These are phyloP conservation scores for Ormia ochracea DNA, from an alignment of 2,888 invertebrate genomes.

Conservation along the genomic window DNA sequence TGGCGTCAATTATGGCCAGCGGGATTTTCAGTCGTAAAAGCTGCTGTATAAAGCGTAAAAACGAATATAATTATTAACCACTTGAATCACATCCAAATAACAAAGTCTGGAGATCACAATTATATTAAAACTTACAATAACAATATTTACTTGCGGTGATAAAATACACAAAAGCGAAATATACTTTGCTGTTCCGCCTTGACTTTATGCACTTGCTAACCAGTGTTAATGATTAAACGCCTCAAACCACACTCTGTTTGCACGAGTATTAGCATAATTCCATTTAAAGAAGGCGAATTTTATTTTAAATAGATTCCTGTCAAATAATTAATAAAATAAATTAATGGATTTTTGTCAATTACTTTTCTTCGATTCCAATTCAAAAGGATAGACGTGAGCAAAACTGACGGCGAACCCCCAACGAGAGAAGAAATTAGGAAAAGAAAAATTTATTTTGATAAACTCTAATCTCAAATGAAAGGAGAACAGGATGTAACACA, in stretches of 20 bases:
- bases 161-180: background rate
- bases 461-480: too few relatives aligned
- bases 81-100: background rate
- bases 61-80: background rate
- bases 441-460: too few relatives aligned
- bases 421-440: too few relatives aligned
- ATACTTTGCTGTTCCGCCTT: background rate
- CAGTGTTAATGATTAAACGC: background rate
- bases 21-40: too few relatives aligned
- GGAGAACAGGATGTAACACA: too few relatives aligned
- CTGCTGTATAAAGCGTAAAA: too few relatives aligned
- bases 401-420: too few relatives aligned
- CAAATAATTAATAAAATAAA: background rate
- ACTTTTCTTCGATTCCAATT: too few relatives aligned
- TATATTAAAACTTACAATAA: background rate
- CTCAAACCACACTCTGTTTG: background rate
- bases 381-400: too few relatives aligned
- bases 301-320: too few relatives aligned
- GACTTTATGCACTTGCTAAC: background rate
- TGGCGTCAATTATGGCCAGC: too few relatives aligned
- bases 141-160: conserved; percentile 1
- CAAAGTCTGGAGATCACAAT: background rate
- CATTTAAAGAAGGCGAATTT: background rate
- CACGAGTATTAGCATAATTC: background rate
- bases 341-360: too few relatives aligned